phyloP scores from a whole-genome alignment of 2,888 invertebrate species.

The Cecidostiba fungosa region DNA sequence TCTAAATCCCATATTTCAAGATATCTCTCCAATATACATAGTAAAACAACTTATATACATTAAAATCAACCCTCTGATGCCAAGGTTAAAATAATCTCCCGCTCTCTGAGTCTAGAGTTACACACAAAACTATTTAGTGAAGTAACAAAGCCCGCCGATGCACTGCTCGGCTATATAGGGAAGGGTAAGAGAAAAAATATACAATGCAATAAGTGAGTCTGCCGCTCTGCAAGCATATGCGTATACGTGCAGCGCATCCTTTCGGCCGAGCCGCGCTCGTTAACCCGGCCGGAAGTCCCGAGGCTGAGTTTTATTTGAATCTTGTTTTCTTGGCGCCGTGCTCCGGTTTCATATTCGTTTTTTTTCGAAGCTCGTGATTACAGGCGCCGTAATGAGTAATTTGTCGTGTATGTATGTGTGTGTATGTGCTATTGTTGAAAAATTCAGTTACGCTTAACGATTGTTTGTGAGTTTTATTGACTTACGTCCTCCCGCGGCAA shows the following conservation, averaged over 20 bases:
- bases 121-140: conserved; percentile 25
- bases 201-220: conserved; percentile 26
- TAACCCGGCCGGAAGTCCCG: conserved; percentile 48
- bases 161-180: not conserved
- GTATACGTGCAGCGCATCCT: conserved; percentile 11
- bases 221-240: not conserved
- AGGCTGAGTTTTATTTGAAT: conserved; percentile 47
- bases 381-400: conserved; percentile 20
- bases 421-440: not conserved
- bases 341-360: not conserved
- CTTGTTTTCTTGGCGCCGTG: conserved; percentile 38
- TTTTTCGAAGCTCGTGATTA: conserved; percentile 25
- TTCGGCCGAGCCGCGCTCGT: conserved; percentile 30
- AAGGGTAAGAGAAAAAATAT: not conserved
- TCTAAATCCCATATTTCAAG: no score
- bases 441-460: conserved; percentile 47
- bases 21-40: no score
- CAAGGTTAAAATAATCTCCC: conserved; percentile 3
- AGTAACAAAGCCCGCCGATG: not conserved
- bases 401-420: not conserved
- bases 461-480: conserved; percentile 51
- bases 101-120: not conserved
- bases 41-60: no score
- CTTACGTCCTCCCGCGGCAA: conserved; percentile 32
- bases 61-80: not conserved